Evolutionary conservation across 1,140 invertebrate species (phyloP).

Genomic region (Drosophila varians): DNA sequence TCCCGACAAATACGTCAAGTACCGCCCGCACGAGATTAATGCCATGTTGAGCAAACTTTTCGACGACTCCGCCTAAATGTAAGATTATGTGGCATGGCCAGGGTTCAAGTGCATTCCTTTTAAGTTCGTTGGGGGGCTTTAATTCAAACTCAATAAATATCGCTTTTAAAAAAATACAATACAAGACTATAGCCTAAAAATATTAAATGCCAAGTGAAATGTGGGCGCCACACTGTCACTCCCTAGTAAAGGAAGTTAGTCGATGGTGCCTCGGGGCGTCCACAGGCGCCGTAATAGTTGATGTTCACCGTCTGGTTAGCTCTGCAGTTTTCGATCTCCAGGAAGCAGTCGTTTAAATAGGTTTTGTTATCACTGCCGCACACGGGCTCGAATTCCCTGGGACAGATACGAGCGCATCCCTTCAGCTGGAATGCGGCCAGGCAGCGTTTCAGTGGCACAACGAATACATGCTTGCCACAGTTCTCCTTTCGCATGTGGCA

Average conservation of each 20-base stretch:
- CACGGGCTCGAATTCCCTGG: conserved; percentile 93
- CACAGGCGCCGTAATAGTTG: conserved; percentile 81
- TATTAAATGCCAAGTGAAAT: conserved; percentile 74
- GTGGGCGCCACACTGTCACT: conserved; percentile 2
- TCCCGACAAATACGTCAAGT: conserved; percentile 97
- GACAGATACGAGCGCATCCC: conserved; percentile 93
- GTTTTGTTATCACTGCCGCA: conserved; percentile 95
- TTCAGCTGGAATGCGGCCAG: conserved; percentile 92
- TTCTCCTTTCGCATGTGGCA: conserved; percentile 97
- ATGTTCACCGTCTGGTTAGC: conserved; percentile 85
- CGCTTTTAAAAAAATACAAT: conserved; percentile 68
- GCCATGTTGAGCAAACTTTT: conserved; percentile 93
- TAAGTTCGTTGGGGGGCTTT: conserved; percentile 63
- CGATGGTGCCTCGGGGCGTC: conserved; percentile 78
- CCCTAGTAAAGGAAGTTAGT: conserved; percentile 79
- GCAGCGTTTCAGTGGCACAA: conserved; percentile 93
- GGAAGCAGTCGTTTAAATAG: conserved; percentile 96
- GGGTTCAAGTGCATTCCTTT: conserved; percentile 44
- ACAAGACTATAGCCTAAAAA: conserved; percentile 71
- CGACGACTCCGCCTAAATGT: conserved; percentile 86
- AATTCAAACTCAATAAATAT: conserved; percentile 81
- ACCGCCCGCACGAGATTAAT: conserved; percentile 92
- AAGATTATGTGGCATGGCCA: background rate
- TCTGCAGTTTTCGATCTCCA: conserved; percentile 94
- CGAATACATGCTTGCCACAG: conserved; percentile 95